Conservation (phyloP, 2,888 invertebrate species). For the Vannuccia rotundouncinata region DNA sequence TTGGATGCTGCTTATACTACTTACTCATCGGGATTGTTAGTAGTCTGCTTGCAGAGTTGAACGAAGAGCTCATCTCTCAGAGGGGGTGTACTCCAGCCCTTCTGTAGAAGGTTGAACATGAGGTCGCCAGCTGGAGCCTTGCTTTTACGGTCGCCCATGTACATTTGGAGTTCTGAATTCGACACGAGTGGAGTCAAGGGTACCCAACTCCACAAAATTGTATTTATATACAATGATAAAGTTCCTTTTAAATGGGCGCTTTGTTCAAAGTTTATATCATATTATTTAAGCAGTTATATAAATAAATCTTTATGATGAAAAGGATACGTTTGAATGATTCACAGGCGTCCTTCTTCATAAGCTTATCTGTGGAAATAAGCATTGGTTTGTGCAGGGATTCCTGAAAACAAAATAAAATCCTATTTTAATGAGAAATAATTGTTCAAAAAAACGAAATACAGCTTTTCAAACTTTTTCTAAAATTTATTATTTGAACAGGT, state of each 20-base stretch:
- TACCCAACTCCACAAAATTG: too few species aligned
- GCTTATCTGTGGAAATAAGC: slow-evolving; percentile 76
- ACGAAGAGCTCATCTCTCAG: slow-evolving; percentile 91
- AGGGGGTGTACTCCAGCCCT: slow-evolving; percentile 73
- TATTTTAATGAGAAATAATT: neutral
- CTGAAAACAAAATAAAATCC: slow-evolving; percentile 48
- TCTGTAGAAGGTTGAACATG: slow-evolving; percentile 76
- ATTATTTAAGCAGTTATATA: too few species aligned
- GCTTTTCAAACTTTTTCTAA: too few species aligned
- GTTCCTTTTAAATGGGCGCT: too few species aligned
- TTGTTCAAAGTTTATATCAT: too few species aligned
- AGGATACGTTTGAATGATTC: slow-evolving; percentile 70
- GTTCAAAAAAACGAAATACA: too few species aligned
- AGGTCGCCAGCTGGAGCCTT: slow-evolving; percentile 76
- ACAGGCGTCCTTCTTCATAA: slow-evolving; percentile 81
- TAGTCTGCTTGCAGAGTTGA: slow-evolving; percentile 88
- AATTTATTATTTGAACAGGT: too few species aligned
- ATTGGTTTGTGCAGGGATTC: slow-evolving; percentile 85
- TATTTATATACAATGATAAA: too few species aligned
- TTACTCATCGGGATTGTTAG: slow-evolving; percentile 67
- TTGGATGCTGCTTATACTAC: neutral
- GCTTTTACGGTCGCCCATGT: slow-evolving; percentile 93
- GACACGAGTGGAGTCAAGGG: too few species aligned
- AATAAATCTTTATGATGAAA: too few species aligned
- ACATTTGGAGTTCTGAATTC: slow-evolving; percentile 70